phyloP scores from a whole-genome alignment of 2,888 invertebrate genomes.

The Parnassius orleans region DNA sequence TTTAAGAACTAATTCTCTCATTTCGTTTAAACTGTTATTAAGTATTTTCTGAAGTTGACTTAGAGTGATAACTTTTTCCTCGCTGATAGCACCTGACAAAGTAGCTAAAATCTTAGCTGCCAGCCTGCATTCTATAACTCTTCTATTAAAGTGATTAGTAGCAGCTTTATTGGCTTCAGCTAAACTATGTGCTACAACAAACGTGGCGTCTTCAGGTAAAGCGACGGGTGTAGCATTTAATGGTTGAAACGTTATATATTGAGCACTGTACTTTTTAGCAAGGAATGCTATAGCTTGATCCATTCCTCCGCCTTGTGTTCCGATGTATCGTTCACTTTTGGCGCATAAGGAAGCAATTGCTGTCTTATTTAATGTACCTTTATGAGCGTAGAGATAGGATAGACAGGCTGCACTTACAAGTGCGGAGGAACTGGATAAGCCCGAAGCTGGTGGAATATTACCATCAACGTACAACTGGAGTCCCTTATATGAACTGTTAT shows the following conservation, averaged over 20 bases:
- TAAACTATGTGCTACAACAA: conserved; percentile 96
- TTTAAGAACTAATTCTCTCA: conserved; percentile 84
- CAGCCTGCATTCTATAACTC: conserved; percentile 96
- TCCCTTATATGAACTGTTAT: conserved; percentile 75
- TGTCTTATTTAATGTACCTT: conserved; percentile 66
- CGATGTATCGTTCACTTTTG: conserved; percentile 94
- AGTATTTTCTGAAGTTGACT: conserved; percentile 87
- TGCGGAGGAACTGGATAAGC: conserved; percentile 98
- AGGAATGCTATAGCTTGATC: conserved; percentile 99
- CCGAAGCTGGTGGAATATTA: conserved; percentile 94
- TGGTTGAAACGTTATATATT: conserved; percentile 96
- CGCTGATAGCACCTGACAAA: conserved; percentile 63
- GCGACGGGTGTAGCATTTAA: conserved; percentile 87
- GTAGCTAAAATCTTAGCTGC: conserved; percentile 88
- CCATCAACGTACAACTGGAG: conserved; percentile 90
- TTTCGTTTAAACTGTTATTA: conserved; percentile 82
- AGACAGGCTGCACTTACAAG: conserved; percentile 96
- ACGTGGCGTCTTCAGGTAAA: conserved; percentile 90
- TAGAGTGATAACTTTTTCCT: conserved; percentile 85
- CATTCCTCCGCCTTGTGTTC: conserved; percentile 99
- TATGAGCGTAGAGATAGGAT: conserved; percentile 83
- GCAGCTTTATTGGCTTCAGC: conserved; percentile 96
- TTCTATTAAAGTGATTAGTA: conserved; percentile 92
- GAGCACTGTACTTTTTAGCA: conserved; percentile 91
- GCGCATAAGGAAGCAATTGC: conserved; percentile 94